Base-by-base conservation (phyloP, 2,113 vertebrate genomes). In the Asarcornis scutulata region DNA sequence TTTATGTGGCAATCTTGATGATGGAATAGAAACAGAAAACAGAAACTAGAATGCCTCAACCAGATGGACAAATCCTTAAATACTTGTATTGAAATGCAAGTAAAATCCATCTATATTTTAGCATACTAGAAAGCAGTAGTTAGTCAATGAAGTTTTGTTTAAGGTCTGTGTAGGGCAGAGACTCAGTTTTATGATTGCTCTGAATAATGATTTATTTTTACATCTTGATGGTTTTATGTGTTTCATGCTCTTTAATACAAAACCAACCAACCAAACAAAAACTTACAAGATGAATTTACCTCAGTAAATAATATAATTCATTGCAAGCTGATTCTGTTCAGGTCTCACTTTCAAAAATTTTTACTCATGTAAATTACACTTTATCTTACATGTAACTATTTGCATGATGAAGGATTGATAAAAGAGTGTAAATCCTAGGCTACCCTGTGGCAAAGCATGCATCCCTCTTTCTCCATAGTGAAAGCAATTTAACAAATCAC, bases 41-140 rank as follows among this genome's bases (percentile, higher is more conserved):
- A 40, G 40, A 40, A 40, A 40, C 16, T 74, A 77, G 4, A 11
- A 36, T 87, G 23, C 34, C 7, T 86, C 40, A 74, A 89, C 13
- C 77, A 91, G 85, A 87, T 89, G 85, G 78, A 67, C 34, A 52
- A 87, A 87, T 60, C 44, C 60, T 82, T 67, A 50, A 63, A 93
- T 89, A 84, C 89, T 96, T 91, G 59, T 79, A 64, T 34, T 73
- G 27, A 79, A 93, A 88, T 88, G 59, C 26, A 44, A 53, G 34
- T 50, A 76, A 93, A 91, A 52, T 74, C 71, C 56, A 73, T 34
- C 44, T 48, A 29, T 48, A 42, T 50, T 88, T 79, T 73, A 50
- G 11, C 48, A 23, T 22, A 50, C 48, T 50, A 56, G 48, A 60
- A 94, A 93, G 82, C 4, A 60, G 13, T 46, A 71, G n/a, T 59